Evolutionary conservation across 2,113 vertebrate genomes (phyloP), one percentile per base, ranked within the genome.

Genomic region (Clupea harengus): DNA sequence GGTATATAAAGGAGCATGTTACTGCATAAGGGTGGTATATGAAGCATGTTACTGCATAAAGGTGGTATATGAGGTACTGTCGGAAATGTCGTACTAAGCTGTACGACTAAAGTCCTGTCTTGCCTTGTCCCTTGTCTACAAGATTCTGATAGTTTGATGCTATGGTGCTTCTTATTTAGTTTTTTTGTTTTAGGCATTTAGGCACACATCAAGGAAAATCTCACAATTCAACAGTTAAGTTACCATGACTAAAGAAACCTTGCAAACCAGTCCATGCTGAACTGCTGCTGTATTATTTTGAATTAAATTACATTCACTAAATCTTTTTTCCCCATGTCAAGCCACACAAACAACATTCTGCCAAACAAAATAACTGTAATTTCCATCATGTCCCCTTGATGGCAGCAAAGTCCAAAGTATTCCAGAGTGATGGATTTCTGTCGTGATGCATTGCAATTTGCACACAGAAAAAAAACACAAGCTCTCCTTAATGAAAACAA

Each of bases 381-480:
- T 78, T 78, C 72, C 17, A 15, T 32, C 13, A 17, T 78, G 39
- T 78, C 72, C 72, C 15, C 32, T 78, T 39, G 72, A 78, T 78
- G 72, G 72, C 72, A 78, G 72, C 72, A 78, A 39, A 78, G 72
- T 13, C 39, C 72, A 78, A 32, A 17, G 72, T 78, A 44, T 78
- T 78, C 32, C 64, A 39, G 2, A 4, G n/a, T 6, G 9, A 78
- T 32, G 13, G 9, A 49, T 32, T 32, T 39, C 15, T 78, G 28
- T 11, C 4, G 15, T 39, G 11, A 13, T 78, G 4, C 4, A 44
- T 13, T 78, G 72, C 54, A 32, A 32, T 78, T 32, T 39, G 2
- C 4, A 0, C 72, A 78, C 15, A 2, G 0, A 17, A 6, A 60
- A 22, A 20, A 60, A 78, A 39, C 28, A 75, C 1, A 11, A 32